Conservation (phyloP, 2,113 vertebrate species). For the Erpornis zantholeuca region DNA sequence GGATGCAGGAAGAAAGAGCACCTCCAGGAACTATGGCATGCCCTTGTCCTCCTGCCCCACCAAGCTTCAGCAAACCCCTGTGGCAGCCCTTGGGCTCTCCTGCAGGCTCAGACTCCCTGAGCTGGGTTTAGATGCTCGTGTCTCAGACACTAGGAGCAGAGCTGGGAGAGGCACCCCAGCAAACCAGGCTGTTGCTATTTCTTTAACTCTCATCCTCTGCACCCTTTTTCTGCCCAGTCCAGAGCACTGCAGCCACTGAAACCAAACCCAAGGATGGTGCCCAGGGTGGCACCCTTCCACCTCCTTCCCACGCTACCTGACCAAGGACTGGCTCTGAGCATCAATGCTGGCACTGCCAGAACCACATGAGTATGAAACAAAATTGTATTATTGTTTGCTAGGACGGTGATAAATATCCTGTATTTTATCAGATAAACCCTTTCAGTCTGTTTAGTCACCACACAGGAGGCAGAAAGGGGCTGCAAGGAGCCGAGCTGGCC, state of each 20-base stretch:
- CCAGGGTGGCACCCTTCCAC: not conserved
- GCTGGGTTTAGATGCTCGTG: not conserved
- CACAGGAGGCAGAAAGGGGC: not conserved
- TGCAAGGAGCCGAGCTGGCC: not conserved
- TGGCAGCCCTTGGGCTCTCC: not conserved
- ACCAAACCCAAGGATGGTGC: fast-evolving
- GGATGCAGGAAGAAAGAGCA: not conserved
- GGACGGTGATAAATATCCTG: not conserved
- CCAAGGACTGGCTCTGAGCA: not conserved
- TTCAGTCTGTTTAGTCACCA: not conserved
- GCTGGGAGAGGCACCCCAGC: not conserved
- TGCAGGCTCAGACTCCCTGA: not conserved
- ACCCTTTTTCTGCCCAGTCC: not conserved
- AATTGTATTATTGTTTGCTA: not conserved
- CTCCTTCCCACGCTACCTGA: not conserved
- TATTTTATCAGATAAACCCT: not conserved
- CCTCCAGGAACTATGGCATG: not conserved
- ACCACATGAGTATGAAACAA: not conserved
- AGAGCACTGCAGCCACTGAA: not conserved
- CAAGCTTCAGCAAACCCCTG: not conserved
- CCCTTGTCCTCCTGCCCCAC: not conserved
- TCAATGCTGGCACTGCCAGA: not conserved
- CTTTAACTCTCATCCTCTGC: not conserved
- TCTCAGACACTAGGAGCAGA: not conserved
- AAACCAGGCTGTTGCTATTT: not conserved